phyloP scores from a whole-genome alignment of 2,888 invertebrate species.

The Nemotelus nigrinus region DNA sequence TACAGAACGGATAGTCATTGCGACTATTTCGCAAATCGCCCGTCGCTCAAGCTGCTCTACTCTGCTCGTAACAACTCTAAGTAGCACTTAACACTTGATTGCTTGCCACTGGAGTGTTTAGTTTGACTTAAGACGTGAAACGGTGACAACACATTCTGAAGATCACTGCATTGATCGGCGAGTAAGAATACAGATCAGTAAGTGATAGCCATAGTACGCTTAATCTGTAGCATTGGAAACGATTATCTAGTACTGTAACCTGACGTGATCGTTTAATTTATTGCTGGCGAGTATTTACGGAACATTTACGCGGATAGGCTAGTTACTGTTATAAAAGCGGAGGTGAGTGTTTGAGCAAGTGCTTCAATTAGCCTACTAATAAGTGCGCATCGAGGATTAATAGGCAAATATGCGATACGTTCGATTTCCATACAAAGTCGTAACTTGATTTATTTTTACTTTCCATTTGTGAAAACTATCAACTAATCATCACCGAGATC shows the following conservation, averaged over 20 bases:
- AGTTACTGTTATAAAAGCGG: neutral
- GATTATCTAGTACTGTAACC: conserved; percentile 9
- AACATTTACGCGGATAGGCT: neutral
- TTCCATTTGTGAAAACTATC: neutral
- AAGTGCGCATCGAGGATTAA: neutral
- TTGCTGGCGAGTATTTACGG: conserved; percentile 15
- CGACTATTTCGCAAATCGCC: neutral
- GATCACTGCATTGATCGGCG: conserved; percentile 15
- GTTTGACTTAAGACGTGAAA: conserved; percentile 37
- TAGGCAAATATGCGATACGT: neutral
- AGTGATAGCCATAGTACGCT: conserved; percentile 9
- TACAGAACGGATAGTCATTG: conserved; percentile 20
- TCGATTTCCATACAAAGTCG: conserved; percentile 18
- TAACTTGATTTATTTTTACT: neutral
- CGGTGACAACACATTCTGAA: conserved; percentile 26
- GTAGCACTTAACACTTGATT: conserved; percentile 22
- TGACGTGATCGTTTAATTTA: conserved; percentile 21
- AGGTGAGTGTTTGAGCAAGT: conserved; percentile 31
- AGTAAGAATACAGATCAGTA: conserved; percentile 30
- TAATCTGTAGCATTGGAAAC: neutral
- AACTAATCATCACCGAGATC: neutral
- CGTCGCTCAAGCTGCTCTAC: neutral
- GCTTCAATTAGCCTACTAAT: conserved; percentile 34
- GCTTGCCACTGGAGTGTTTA: conserved; percentile 27
- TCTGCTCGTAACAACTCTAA: conserved; percentile 2